Evolutionary conservation across 2,113 vertebrate species (phyloP), one percentile per base, ranked within the genome.

Genomic region (Ceyx cyanopectus): DNA sequence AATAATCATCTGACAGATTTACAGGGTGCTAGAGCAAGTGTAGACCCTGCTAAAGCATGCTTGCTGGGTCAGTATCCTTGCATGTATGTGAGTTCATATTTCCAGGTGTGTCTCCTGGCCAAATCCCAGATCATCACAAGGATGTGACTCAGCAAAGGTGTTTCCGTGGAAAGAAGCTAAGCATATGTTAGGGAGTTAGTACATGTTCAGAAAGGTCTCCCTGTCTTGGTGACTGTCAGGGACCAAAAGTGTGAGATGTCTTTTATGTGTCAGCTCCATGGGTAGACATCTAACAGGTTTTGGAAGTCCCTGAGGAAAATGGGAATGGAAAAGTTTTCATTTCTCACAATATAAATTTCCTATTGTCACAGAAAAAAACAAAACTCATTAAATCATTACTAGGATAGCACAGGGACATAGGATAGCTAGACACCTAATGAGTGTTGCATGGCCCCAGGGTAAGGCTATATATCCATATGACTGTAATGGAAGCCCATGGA

Each of bases 81-180:
- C 17, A 11, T 37, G 19, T 69, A 87, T 54, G 24, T 58, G 32
- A 43, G 62, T 24, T 66, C 32, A 9, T 16, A 3, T 69, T 94
- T 93, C 73, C 30, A 67, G 68, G 63, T 58, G 48, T 75, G 67
- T 65, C 7, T 16, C 27, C 26, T 24, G 53, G 66, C 12, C 48
- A 89, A 77, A 90, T 40, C 57, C 70, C 75, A 80, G 27, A 45
- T 91, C 54, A 81, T 50, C 1, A 1, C 30, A 66, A 82, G 54
- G 79, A 89, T 51, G 11, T 94, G 81, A 91, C 58, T 92, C 91
- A 92, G 60, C 34, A 80, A 63, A 94, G 14, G 10, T 76, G 23
- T 73, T 93, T 76, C 54, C 54, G 27, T 54, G n/a, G 50, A 85
- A 89, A 75, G 45, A 85, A 92, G 53, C 6, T 54, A 24, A 84